These are phyloP conservation scores for Morinoia aosen DNA, from an alignment of 2,888 invertebrate species.

Conservation along the genomic window DNA sequence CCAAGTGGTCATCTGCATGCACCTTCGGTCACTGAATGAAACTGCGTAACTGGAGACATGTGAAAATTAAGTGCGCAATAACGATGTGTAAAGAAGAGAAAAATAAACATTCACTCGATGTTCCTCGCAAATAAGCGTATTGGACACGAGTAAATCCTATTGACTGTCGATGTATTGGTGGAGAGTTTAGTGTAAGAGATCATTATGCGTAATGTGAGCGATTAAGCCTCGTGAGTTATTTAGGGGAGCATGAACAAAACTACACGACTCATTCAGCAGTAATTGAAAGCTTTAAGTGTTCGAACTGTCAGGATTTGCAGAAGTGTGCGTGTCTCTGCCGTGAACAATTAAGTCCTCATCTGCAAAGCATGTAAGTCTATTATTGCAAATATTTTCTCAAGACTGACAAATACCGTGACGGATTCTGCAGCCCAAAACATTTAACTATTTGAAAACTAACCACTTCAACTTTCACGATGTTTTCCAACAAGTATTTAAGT, in stretches of 20 bases:
- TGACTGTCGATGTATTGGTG: neutral
- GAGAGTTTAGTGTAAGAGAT: neutral
- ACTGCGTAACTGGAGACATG: neutral
- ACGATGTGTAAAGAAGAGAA: neutral
- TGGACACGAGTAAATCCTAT: neutral
- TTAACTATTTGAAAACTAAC: neutral
- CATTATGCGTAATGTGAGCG: neutral
- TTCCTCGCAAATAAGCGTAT: neutral
- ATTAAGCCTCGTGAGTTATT: neutral
- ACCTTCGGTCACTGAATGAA: neutral
- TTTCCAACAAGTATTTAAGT: neutral
- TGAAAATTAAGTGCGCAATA: neutral
- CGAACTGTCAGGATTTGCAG: neutral
- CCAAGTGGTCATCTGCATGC: neutral
- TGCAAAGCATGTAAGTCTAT: neutral
- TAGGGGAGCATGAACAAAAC: neutral
- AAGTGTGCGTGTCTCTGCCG: neutral
- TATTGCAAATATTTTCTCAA: neutral
- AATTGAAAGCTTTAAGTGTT: neutral
- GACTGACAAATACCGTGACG: neutral
- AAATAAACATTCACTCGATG: neutral
- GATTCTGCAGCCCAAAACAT: neutral
- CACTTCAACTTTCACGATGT: neutral
- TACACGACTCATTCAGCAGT: neutral
- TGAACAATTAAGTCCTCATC: too few relatives aligned